These are phyloP conservation scores for Sinocyclocheilus anophthalmus DNA, from an alignment of 2,113 vertebrate genomes.

Conservation along the genomic window DNA sequence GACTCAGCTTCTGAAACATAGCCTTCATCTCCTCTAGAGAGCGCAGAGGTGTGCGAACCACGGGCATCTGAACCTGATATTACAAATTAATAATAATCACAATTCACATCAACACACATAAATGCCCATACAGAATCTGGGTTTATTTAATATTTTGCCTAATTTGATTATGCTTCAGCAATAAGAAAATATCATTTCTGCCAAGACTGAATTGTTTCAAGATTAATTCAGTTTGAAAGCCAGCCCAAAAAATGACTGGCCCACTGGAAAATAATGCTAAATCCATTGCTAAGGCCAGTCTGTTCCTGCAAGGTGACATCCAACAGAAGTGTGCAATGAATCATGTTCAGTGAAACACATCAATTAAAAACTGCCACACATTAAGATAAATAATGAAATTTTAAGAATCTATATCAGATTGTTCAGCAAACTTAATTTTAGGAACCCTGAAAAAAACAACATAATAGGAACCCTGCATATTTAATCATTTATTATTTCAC, in stretches of 20 bases:
- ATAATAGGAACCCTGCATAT: too few species aligned
- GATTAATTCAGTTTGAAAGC: background rate
- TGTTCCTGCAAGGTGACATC: background rate
- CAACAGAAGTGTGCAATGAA: too few species aligned
- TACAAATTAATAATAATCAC: background rate
- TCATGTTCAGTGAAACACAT: background rate
- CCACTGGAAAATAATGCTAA: background rate
- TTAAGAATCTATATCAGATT: too few species aligned
- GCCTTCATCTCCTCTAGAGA: constrained; percentile 87
- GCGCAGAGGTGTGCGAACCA: constrained; percentile 73
- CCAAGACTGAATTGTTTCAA: background rate
- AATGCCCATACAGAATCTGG: background rate
- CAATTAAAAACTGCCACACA: background rate
- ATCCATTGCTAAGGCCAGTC: background rate
- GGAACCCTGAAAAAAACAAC: too few species aligned
- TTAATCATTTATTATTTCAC: too few species aligned
- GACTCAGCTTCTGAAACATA: constrained; percentile 84
- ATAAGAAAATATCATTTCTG: background rate
- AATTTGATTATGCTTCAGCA: background rate
- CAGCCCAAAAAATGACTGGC: background rate
- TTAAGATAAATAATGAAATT: background rate
- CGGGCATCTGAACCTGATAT: constrained; percentile 76
- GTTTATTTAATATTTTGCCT: background rate
- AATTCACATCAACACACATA: background rate
- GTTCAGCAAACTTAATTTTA: too few species aligned